phyloP scores from a whole-genome alignment of 2,888 invertebrate species.

The Andrena dorsata region DNA sequence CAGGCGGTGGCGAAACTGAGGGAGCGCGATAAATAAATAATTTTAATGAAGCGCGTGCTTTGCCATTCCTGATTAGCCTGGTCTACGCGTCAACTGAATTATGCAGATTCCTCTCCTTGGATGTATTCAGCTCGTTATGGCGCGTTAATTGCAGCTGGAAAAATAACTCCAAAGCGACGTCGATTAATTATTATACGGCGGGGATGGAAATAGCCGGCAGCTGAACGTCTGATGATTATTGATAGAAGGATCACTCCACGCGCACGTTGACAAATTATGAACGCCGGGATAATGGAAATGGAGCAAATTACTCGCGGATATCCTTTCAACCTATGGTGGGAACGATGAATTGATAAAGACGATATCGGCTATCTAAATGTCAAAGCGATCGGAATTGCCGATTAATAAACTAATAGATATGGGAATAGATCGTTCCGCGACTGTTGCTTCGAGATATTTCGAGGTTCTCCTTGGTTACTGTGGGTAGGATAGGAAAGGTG shows the following conservation, averaged over 20 bases:
- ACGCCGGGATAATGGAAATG: background rate
- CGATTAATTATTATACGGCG: conserved; percentile 26
- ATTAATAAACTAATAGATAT: background rate
- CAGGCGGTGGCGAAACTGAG: conserved; percentile 24
- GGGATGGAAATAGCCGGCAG: background rate
- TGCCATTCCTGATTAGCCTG: conserved; percentile 53
- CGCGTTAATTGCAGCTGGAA: conserved; percentile 21
- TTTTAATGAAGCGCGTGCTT: conserved; percentile 59
- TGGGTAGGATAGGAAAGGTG: background rate
- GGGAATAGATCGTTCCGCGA: background rate
- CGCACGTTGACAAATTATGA: background rate
- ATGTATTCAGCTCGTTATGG: conserved; percentile 35
- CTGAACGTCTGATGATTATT: background rate
- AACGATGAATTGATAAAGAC: background rate
- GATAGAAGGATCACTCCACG: background rate
- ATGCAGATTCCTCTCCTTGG: conserved; percentile 30
- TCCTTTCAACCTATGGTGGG: background rate
- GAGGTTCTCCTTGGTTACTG: background rate
- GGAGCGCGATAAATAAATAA: conserved; percentile 61
- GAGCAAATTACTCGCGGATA: background rate
- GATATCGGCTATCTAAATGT: background rate
- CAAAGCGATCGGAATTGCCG: background rate
- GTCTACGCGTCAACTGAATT: conserved; percentile 56
- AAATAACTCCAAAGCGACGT: background rate
- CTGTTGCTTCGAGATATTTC: background rate